A percentile compares a stretch with the other conserved stretches of the same genome.
These are phyloP conservation scores for Solenopsis fugax DNA, from an alignment of 1,140 invertebrate genomes.

Conservation along the genomic window DNA sequence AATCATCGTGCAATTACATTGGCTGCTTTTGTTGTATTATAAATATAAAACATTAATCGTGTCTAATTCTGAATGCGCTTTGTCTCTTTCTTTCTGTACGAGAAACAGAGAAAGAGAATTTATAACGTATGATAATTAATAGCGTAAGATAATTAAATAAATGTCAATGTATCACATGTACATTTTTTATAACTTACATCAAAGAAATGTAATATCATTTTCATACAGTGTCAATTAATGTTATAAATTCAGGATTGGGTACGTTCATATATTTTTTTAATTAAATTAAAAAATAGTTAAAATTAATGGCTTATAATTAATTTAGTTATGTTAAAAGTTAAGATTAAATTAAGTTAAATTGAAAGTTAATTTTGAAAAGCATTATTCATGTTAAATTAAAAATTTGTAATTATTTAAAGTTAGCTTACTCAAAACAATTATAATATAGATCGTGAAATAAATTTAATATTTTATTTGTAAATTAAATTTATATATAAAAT, in stretches of 20 bases:
- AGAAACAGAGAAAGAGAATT: neutral
- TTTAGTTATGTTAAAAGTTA: no score
- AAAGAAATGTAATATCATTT: slow-evolving; percentile 14
- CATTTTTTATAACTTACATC: slow-evolving; percentile 25
- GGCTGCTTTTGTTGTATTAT: slow-evolving; percentile 9
- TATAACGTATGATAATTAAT: slow-evolving; percentile 45
- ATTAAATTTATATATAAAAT: no score
- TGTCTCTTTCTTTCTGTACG: neutral
- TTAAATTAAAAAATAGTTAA: no score
- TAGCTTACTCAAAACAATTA: no score
- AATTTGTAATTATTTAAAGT: no score
- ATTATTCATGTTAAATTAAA: no score
- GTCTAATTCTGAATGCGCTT: slow-evolving; percentile 1
- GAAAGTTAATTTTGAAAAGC: no score
- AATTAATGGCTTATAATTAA: no score
- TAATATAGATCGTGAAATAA: no score
- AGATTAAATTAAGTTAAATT: no score
- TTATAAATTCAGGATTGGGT: slow-evolving; percentile 9
- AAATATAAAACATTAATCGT: slow-evolving; percentile 20
- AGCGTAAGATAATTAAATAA: slow-evolving; percentile 25
- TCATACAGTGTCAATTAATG: slow-evolving; percentile 30
- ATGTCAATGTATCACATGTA: slow-evolving; percentile 24
- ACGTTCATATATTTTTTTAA: no score
- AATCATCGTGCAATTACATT: slow-evolving; percentile 47
- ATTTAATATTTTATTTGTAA: no score